Base-by-base conservation (phyloP, 2,113 vertebrate genomes). In the Indri indri region DNA sequence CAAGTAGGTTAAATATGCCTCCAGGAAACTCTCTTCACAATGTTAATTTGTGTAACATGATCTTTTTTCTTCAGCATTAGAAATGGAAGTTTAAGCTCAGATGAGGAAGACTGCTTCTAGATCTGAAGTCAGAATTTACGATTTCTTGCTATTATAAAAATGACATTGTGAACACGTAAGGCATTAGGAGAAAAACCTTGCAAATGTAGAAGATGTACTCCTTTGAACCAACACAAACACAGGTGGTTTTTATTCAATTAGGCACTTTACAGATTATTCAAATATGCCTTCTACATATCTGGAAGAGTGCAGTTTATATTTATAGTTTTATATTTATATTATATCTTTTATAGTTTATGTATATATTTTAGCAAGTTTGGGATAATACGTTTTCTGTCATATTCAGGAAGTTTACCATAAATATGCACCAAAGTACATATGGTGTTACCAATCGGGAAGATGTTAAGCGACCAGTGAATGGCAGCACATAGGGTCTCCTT, bases 1-100 rank as follows among this genome's bases (percentile, higher is more conserved):
- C 76, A 97, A 65, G 27, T 74, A 97, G 84, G 80, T 96, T 98
- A 96, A 94, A 95, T 97, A 85, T 61, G 70, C 81, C 76, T 95
- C 65, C 40, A 96, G 94, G 92, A 97, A 94, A 57, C n/a, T 32
- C 13, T 92, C 52, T 84, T 65, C 34, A 76, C 70, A 85, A 42
- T 92, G 84, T 85, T 97, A 65, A 91, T 91, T 91, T 96, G 57
- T 32, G 92, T 91, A 95, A 90, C 59, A 88, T 66, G 57, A 45
- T 84, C 37, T 87, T 90, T 95, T 40, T 88, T 92, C 65, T 94
- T 93, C 70, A 71, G 25, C 68, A 76, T 47, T 89, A 96, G 63
- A 95, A 88, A 50, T 90, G 30, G n/a, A 92, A 91, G 66, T 61
- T 92, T 79, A 80, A 90, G 32, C 34, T 94, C 70, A 73, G 37